Evolutionary conservation across 2,797 vertebrate species (phyloP).

Genomic region (Acanthopagrus latus): DNA sequence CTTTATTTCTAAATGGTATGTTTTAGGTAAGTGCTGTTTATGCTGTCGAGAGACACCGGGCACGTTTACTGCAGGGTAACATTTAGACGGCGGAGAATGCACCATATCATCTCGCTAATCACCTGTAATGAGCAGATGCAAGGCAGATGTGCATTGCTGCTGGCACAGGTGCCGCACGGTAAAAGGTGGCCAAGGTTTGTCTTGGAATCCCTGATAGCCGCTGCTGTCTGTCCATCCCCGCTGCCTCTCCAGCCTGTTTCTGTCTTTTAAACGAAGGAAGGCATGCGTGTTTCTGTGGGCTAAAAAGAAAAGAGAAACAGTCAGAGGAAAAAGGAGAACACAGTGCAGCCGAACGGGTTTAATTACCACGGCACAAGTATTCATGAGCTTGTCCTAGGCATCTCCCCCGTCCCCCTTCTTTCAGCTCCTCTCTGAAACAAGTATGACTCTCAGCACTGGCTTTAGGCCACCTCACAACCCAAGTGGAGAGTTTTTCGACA

Average conservation of each 20-base stretch:
- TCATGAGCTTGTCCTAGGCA: slow-evolving; percentile 63
- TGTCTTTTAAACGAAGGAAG: slow-evolving; percentile 33
- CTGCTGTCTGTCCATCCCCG: slow-evolving; percentile 40
- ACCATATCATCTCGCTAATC: slow-evolving; percentile 72
- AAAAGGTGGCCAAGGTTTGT: slow-evolving; percentile 67
- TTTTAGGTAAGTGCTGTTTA: slow-evolving; percentile 56
- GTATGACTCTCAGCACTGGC: slow-evolving; percentile 55
- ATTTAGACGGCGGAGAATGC: slow-evolving; percentile 61
- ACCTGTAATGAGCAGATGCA: slow-evolving; percentile 79
- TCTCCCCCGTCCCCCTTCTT: background rate
- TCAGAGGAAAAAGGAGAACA: slow-evolving; percentile 29
- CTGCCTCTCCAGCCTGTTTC: slow-evolving; percentile 57
- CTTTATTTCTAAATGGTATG: slow-evolving; percentile 43
- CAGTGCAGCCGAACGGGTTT: slow-evolving; percentile 63
- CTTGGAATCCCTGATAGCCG: slow-evolving; percentile 53
- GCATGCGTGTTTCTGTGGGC: slow-evolving; percentile 20
- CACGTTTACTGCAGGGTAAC: slow-evolving; percentile 58
- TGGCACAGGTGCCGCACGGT: slow-evolving; percentile 69
- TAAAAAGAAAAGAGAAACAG: slow-evolving; percentile 37
- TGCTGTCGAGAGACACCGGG: slow-evolving; percentile 33
- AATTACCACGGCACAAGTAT: slow-evolving; percentile 77
- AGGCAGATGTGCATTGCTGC: slow-evolving; percentile 77
- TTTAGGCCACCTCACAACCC: slow-evolving; percentile 50
- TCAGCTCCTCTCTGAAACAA: slow-evolving; percentile 41
- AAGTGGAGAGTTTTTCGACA: slow-evolving; percentile 38